Evolutionary conservation across 1,140 invertebrate genomes (phyloP), one percentile per base, ranked within the genome.

Genomic region (Saxidomus purpurata): DNA sequence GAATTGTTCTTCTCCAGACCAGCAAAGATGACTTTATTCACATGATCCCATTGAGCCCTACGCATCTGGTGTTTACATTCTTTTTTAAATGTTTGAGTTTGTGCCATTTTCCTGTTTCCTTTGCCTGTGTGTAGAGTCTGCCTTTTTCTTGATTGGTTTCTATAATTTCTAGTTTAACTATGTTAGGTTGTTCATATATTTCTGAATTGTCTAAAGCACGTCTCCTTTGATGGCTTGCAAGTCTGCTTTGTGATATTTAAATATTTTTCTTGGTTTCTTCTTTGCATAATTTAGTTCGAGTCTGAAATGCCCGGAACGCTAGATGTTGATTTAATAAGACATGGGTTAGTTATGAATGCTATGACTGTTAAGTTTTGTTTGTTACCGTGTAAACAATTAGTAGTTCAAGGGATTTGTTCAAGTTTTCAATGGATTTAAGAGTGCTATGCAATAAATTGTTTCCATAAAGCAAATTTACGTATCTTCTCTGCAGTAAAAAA

Each of bases 11-110:
- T 82, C 8, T 82, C 34, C 25, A 82, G 59, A 22, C 47, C 52
- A 8, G 59, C 79, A 15, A 31, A 2, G 6, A 82, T 59, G 28
- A 82, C 34, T 82, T 43, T 79, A 25, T 82, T 82, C 15, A 82
- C 79, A 82, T 82, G 79, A 59, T 82, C 79, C 55, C 79, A 82
- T 61, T 61, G 49, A 59, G 47, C 79, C 38, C 55, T 82, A 9
- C 79, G 79, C 49, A 82, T 34, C 1, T 61, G 15, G 3, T 52
- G 8, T 36, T 61, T 82, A 40, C 79, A 59, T 61, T 82, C 79
- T 38, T 82, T 82, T 59, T 82, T 4, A 61, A 17, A 82, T 36
- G 79, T 82, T 31, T 82, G 49, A 59, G 61, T 38, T 52, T 55
- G 15, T 8, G 13, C 55, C 79, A 61, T 4, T 8, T 28, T 82